phyloP scores from a whole-genome alignment of 2,113 vertebrate genomes.

The Machaerirhynchus nigripectus region DNA sequence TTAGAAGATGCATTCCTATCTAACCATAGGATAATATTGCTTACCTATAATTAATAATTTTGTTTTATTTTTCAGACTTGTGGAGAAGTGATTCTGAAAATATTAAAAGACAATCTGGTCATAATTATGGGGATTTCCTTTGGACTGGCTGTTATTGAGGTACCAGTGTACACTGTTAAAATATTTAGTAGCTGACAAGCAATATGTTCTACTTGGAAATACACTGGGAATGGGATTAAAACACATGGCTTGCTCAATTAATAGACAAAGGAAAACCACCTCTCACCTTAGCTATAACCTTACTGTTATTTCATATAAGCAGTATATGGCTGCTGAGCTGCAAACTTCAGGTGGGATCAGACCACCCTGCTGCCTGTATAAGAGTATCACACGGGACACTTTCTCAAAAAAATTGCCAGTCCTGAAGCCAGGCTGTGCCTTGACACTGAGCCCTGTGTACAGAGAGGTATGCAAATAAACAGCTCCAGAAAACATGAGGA shows the following conservation, averaged over 20 bases:
- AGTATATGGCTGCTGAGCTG: neutral
- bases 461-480: fast-evolving
- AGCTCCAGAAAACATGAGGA: fast-evolving
- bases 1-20: neutral
- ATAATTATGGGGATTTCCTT: conserved; percentile 71
- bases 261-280: neutral
- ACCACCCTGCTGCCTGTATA: neutral
- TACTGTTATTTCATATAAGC: neutral
- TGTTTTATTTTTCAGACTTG: conserved; percentile 66
- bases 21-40: neutral
- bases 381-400: neutral
- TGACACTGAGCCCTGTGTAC: neutral
- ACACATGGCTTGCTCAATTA: conserved; percentile 7
- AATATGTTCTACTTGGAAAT: neutral
- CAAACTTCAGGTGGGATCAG: neutral
- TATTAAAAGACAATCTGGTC: neutral
- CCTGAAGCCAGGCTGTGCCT: neutral
- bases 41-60: neutral
- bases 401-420: neutral
- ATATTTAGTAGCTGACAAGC: neutral
- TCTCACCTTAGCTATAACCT: neutral
- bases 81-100: neutral
- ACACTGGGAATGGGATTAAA: neutral
- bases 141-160: conserved; percentile 76
- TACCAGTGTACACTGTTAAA: conserved; percentile 34